phyloP scores from a whole-genome alignment of 2,888 invertebrate species.

The Drosophila paramelanica region DNA sequence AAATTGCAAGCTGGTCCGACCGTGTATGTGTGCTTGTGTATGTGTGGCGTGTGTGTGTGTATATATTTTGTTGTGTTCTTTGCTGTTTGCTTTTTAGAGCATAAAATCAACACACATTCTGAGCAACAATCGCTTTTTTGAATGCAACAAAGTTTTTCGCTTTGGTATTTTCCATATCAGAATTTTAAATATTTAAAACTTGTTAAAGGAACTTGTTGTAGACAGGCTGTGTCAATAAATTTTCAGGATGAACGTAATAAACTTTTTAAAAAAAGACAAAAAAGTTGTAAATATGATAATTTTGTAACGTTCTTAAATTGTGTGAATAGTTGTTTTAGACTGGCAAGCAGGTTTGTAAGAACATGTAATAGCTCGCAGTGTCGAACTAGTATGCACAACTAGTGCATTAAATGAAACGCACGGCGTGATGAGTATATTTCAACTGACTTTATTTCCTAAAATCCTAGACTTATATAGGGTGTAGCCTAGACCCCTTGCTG shows the following conservation, averaged over 20 bases:
- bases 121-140: conserved; percentile 13
- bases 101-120: conserved; percentile 13
- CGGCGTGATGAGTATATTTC: no score
- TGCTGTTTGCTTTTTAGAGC: conserved; percentile 27
- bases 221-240: not conserved
- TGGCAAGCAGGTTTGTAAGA: no score
- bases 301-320: no score
- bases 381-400: no score
- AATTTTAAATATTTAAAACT: not conserved
- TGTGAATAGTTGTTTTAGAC: no score
- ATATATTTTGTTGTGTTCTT: not conserved
- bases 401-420: no score
- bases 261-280: not conserved
- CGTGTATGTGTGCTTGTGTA: not conserved
- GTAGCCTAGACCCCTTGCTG: no score
- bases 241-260: no score
- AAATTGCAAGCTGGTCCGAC: conserved; percentile 6
- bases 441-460: no score
- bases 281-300: no score
- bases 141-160: conserved; percentile 1
- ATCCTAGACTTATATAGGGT: no score
- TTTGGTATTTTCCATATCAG: not conserved
- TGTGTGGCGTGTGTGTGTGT: not conserved
- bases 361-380: no score
- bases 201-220: not conserved